These are phyloP conservation scores for Cydia fagiglandana DNA, from an alignment of 1,140 invertebrate genomes.

Conservation along the genomic window DNA sequence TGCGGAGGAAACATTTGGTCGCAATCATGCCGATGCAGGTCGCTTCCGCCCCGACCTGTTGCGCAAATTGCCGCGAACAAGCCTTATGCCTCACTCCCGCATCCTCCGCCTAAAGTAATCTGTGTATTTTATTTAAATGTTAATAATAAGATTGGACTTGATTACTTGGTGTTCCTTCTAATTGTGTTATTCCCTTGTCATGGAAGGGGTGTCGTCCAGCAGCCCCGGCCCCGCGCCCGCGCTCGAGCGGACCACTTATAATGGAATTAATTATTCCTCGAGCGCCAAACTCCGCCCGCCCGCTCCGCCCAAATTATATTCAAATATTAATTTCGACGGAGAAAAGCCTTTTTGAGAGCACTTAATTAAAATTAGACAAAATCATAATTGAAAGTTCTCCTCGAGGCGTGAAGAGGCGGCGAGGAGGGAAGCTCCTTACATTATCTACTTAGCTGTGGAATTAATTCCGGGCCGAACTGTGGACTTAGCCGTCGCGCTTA, in stretches of 20 bases:
- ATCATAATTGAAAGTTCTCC: conserved; percentile 79
- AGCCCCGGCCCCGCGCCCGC: conserved; percentile 39
- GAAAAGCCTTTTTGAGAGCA: conserved; percentile 77
- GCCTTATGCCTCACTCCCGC: conserved; percentile 26
- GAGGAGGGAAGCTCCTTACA: conserved; percentile 63
- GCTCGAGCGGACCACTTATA: conserved; percentile 58
- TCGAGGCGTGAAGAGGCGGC: conserved; percentile 74
- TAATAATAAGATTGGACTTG: conserved; percentile 12
- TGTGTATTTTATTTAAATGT: not conserved
- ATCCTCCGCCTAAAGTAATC: not conserved
- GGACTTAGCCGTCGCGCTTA: conserved; percentile 51
- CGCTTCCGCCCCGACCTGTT: conserved; percentile 78
- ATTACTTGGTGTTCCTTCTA: not conserved
- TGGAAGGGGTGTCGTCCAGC: conserved; percentile 35
- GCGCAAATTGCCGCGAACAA: conserved; percentile 63
- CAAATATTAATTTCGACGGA: conserved; percentile 78
- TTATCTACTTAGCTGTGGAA: conserved; percentile 76
- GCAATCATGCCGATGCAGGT: conserved; percentile 74
- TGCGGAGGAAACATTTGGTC: conserved; percentile 77
- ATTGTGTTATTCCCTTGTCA: not conserved
- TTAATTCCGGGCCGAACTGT: conserved; percentile 63
- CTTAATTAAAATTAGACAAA: conserved; percentile 80
- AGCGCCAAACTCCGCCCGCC: conserved; percentile 69
- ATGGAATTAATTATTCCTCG: conserved; percentile 76
- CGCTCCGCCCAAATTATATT: conserved; percentile 77